A percentile compares a stretch with the other conserved stretches of the same genome.
Evolutionary conservation across 2,888 invertebrate genomes (phyloP).

Genomic region (Alviniconcha strummeri): DNA sequence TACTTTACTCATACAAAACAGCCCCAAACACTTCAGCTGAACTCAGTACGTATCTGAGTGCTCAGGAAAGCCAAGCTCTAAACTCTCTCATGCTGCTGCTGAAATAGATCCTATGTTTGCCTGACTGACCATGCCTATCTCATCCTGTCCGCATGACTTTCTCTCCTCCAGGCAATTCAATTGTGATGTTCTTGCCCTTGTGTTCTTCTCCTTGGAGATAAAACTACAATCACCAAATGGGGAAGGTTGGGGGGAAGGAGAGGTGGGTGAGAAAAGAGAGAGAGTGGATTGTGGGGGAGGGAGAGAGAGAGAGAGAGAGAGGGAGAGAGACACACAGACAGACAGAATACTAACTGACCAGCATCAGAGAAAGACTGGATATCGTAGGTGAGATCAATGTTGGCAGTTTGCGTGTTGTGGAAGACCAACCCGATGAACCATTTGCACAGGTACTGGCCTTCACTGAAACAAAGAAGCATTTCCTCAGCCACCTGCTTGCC

Average conservation of each 20-base stretch:
- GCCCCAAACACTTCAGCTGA: too few species aligned
- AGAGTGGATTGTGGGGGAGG: not conserved
- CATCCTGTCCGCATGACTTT: too few species aligned
- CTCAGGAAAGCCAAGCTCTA: too few species aligned
- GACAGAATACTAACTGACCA: constrained; percentile 76
- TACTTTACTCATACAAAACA: too few species aligned
- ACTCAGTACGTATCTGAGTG: too few species aligned
- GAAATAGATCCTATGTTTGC: too few species aligned
- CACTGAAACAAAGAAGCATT: constrained; percentile 60
- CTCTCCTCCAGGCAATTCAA: too few species aligned
- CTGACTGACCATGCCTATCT: too few species aligned
- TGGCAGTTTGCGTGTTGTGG: constrained; percentile 87
- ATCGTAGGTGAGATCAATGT: constrained; percentile 94
- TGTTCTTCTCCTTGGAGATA: not conserved
- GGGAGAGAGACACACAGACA: not conserved
- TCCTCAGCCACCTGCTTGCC: too few species aligned
- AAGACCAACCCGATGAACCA: constrained; percentile 99
- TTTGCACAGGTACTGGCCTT: constrained; percentile 84
- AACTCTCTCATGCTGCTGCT: too few species aligned
- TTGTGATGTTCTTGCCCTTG: too few species aligned
- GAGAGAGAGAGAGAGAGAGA: not conserved
- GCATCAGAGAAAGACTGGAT: constrained; percentile 93
- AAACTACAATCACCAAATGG: not conserved
- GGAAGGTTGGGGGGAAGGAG: not conserved
- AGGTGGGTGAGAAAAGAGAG: not conserved